Evolutionary conservation across 2,113 vertebrate genomes (phyloP).

Genomic region (Felis chaus): DNA sequence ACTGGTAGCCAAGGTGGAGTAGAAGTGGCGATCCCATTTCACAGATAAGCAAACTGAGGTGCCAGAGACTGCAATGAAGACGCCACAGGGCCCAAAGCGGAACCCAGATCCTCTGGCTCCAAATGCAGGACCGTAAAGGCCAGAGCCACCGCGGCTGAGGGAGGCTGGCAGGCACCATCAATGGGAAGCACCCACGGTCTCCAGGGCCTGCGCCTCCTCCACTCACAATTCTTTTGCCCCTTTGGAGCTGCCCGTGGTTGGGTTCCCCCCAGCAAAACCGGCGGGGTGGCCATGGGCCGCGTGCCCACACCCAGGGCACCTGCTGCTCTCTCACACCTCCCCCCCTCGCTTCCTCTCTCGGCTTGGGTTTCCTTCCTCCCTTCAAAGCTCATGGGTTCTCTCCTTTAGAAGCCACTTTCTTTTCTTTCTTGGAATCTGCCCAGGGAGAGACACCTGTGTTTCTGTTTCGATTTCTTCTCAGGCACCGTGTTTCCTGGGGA

Average conservation of each 20-base stretch:
- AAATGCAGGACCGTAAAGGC: background rate
- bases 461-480: conserved; percentile 76
- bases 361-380: conserved; percentile 63
- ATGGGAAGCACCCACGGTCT: fast-evolving
- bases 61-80: background rate
- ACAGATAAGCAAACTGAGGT: background rate
- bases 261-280: background rate
- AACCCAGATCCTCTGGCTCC: background rate
- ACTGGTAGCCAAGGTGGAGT: background rate
- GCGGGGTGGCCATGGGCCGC: background rate
- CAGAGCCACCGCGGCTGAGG: fast-evolving
- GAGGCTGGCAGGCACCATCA: fast-evolving
- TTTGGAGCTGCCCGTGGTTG: background rate
- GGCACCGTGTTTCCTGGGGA: background rate
- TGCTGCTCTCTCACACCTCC: background rate
- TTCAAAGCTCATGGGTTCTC: conserved; percentile 40
- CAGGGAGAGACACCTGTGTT: conserved; percentile 61
- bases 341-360: conserved; percentile 8
- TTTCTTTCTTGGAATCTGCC: conserved; percentile 74
- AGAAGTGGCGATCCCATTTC: background rate
- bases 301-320: background rate
- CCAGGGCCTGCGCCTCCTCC: background rate
- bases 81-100: background rate
- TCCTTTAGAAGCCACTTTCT: background rate
- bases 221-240: background rate